Percentiles rank a stretch among this genome's conserved stretches.
Conservation (phyloP, 2,113 vertebrate species). For the Erpornis zantholeuca region DNA sequence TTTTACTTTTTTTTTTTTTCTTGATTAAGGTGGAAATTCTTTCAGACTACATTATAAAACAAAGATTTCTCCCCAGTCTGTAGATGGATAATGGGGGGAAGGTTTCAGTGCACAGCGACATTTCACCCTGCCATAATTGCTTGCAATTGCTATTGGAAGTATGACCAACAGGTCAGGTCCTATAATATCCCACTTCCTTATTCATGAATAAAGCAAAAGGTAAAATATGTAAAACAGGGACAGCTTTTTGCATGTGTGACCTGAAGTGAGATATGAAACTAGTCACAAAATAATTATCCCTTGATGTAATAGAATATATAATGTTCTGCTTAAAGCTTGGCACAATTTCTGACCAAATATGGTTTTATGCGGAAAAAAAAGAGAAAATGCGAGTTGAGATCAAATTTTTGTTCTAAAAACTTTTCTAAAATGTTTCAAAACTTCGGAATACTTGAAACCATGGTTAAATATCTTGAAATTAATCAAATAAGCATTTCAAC, state of each 20-base stretch:
- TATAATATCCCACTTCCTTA: background rate
- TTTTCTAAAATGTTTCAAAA: background rate
- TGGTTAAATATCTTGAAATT: background rate
- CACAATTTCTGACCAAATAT: background rate
- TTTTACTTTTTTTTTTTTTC: background rate
- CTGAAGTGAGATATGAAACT: background rate
- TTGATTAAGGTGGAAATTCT: background rate
- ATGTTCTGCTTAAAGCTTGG: background rate
- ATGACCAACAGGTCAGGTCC: background rate
- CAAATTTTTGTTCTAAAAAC: background rate
- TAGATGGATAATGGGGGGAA: background rate
- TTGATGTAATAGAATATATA: background rate
- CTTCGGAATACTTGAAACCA: background rate
- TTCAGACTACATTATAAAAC: background rate
- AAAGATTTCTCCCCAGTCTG: background rate
- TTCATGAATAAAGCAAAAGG: conserved; percentile 18
- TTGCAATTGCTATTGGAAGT: background rate
- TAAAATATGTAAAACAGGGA: background rate
- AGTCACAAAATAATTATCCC: background rate
- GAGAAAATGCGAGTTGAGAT: background rate
- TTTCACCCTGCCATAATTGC: background rate
- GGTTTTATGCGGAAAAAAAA: background rate
- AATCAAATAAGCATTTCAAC: background rate
- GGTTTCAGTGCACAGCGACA: background rate
- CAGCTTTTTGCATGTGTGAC: background rate